phyloP scores from a whole-genome alignment of 2,888 invertebrate genomes.

The Coelinius sp. region DNA sequence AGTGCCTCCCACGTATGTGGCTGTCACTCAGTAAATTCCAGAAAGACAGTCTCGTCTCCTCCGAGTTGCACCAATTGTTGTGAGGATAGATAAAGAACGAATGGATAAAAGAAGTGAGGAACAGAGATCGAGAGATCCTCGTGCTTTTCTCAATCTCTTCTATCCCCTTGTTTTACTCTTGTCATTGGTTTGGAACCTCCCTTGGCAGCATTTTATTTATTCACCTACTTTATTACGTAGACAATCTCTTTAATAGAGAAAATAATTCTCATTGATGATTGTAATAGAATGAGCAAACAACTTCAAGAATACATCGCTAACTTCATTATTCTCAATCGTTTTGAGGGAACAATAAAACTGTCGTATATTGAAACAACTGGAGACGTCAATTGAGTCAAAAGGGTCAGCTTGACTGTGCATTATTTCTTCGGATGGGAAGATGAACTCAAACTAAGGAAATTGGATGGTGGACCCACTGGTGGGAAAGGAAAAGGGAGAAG shows the following conservation, averaged over 20 bases:
- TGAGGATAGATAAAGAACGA: neutral
- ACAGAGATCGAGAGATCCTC: conserved; percentile 36
- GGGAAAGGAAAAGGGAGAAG: too few relatives aligned
- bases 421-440: neutral
- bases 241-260: neutral
- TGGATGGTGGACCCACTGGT: neutral
- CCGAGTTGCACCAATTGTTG: conserved; percentile 5
- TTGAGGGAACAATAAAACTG: conserved; percentile 8
- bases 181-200: conserved; percentile 58
- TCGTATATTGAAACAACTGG: neutral
- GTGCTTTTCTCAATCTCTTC: conserved; percentile 49
- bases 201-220: conserved; percentile 52
- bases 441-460: conserved; percentile 3
- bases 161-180: conserved; percentile 49
- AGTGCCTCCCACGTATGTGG: conserved; percentile 67
- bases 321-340: neutral
- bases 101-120: neutral
- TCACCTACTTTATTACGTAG: neutral
- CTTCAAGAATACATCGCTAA: neutral
- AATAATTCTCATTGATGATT: neutral
- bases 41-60: conserved; percentile 29
- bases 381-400: conserved; percentile 21
- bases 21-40: conserved; percentile 60
- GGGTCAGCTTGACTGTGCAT: neutral
- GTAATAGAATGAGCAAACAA: neutral